phyloP scores from a whole-genome alignment of 2,797 vertebrate species.

The Pagetopsis macropterus region DNA sequence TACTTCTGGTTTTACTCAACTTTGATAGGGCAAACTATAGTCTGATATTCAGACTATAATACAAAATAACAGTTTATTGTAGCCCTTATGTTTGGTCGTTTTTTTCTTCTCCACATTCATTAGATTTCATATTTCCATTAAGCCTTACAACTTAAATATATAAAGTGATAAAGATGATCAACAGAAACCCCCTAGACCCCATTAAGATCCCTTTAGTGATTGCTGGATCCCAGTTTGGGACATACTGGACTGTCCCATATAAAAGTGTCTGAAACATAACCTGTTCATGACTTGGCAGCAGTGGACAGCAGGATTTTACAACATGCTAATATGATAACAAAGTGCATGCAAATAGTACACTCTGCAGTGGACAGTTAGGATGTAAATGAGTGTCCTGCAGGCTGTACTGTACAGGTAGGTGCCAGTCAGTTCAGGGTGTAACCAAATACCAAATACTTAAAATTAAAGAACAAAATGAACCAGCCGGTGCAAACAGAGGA shows the following conservation, averaged over 20 bases:
- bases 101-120: neutral
- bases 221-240: neutral
- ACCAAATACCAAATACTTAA: neutral
- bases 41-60: no score
- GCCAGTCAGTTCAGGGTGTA: neutral
- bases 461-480: neutral
- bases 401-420: constrained; percentile 10
- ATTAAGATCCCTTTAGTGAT: neutral
- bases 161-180: neutral
- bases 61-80: neutral
- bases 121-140: neutral
- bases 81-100: neutral
- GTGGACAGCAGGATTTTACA: neutral
- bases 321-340: constrained; percentile 3
- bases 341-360: constrained; percentile 30
- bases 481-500: neutral
- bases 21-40: neutral
- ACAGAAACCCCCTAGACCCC: neutral
- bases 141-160: neutral
- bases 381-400: constrained; percentile 2
- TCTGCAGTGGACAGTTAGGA: constrained; percentile 31
- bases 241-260: neutral
- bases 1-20: no score
- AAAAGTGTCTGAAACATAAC: neutral
- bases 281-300: constrained; percentile 4